Percentiles rank a stretch among this genome's conserved stretches.
phyloP scores from a whole-genome alignment of 1,140 invertebrate genomes.

The Holcopasites calliopsidis region DNA sequence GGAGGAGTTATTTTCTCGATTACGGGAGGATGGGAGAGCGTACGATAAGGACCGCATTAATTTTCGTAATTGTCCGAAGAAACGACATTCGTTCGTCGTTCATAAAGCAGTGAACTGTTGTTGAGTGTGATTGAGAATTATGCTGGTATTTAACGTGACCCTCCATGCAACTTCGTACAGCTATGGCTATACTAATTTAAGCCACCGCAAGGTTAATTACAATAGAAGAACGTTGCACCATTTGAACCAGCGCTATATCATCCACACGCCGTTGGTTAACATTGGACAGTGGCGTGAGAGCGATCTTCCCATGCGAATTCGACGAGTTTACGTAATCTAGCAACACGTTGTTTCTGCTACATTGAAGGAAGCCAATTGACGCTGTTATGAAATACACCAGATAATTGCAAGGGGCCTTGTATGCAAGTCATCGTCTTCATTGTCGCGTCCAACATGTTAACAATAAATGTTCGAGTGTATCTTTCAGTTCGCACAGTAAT shows the following conservation, averaged over 20 bases:
- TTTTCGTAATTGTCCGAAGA: neutral
- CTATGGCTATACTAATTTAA: neutral
- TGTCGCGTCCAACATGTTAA: neutral
- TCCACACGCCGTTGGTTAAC: slow-evolving; percentile 1
- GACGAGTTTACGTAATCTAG: slow-evolving; percentile 23
- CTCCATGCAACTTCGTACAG: slow-evolving; percentile 10
- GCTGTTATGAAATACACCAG: slow-evolving; percentile 6
- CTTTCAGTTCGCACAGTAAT: no score
- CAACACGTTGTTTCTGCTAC: neutral
- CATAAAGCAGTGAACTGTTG: no score
- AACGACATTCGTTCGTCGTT: neutral
- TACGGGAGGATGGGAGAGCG: no score
- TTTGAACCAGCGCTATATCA: slow-evolving; percentile 10
- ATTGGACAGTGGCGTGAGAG: neutral
- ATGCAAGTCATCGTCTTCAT: slow-evolving; percentile 12
- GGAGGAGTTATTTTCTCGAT: neutral
- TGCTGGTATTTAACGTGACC: no score
- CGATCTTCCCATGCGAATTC: neutral
- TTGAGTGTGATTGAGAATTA: no score
- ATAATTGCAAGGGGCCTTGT: neutral
- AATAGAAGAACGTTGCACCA: neutral
- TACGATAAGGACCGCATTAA: neutral
- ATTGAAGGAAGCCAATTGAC: slow-evolving; percentile 20
- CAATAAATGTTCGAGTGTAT: no score
- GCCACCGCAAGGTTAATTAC: neutral